Percentiles rank a stretch among this genome's conserved stretches.
phyloP scores from a whole-genome alignment of 2,797 vertebrate species.

The Anguilla anguilla region DNA sequence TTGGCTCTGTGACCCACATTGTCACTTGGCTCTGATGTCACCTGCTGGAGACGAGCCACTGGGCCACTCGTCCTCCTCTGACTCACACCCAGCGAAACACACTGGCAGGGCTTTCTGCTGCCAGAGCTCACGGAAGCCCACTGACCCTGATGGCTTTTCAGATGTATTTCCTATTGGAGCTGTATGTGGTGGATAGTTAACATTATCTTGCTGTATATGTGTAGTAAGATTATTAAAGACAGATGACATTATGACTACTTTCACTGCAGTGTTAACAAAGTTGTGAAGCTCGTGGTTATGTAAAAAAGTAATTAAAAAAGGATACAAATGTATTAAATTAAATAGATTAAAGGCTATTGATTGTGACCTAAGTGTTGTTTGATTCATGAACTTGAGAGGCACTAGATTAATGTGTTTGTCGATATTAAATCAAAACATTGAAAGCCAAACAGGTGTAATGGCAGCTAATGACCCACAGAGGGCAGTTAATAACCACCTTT shows the following conservation, averaged over 20 bases:
- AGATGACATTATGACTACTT: no score
- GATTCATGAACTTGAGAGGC: not conserved
- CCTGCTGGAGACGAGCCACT: not conserved
- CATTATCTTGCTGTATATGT: not conserved
- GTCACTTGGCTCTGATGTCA: constrained; percentile 7
- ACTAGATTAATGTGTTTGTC: not conserved
- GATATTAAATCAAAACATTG: not conserved
- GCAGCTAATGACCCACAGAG: constrained; percentile 30
- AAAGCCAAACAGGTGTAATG: constrained; percentile 17
- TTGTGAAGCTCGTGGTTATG: not conserved
- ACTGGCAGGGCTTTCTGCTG: not conserved
- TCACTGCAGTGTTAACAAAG: not conserved
- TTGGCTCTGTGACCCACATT: constrained; percentile 4
- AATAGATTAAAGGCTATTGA: not conserved
- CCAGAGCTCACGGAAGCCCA: not conserved
- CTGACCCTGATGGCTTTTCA: not conserved
- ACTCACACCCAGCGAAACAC: not conserved
- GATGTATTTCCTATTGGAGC: not conserved
- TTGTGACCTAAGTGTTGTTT: not conserved
- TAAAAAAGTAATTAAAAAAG: not conserved
- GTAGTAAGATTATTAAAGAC: no score
- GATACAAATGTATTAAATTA: not conserved
- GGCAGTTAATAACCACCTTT: constrained; percentile 16
- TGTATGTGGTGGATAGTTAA: not conserved
- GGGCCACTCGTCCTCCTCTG: not conserved